Base-by-base conservation (phyloP, 1,140 invertebrate species). In the Branchinecta lynchi region DNA sequence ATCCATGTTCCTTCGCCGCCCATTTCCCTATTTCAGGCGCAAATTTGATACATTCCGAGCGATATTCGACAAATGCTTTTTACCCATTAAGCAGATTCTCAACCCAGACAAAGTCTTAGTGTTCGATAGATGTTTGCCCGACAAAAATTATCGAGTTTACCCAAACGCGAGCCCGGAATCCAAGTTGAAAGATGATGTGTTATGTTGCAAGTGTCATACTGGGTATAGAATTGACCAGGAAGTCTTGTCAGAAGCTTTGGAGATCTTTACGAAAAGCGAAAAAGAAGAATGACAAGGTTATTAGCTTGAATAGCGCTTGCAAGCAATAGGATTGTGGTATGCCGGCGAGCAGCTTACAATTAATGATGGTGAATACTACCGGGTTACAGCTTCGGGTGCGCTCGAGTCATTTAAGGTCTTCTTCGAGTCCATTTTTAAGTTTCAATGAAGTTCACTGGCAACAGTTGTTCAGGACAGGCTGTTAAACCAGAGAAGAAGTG, bases 1-100 rank as follows among this genome's bases (percentile, higher is more conserved):
- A 78, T 82, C 82, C 66, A 82, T 89, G 21, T 77, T 87, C 0
- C 79, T 87, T 5, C 85, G 71, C 8, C 73, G 75, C 69, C 75
- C 76, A 65, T 73, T 75, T 68, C 70, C 51, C 44, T 71, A 51
- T 60, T 44, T 71, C 7, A 68, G 68, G 17, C 71, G 68, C 7
- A 43, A 65, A 6, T 68, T 68, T 45, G 12, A 12, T 3, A 20
- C 12, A 60, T 60, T 60, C 51, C 51, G 51, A 60, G 12, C 51
- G 17, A 12, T 60, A 60, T 60, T 60, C 17, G 51, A 60, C 51
- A 60, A 60, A 60, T 60, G 51, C 51, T 60, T 60, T 60, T 60
- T 15, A 12, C 51, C 51, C 12, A 60, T 60, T 20, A 60, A 20
- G 17, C 51, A 20, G 6, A 15, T 60, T 60, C 17, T 60, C 12